A percentile compares a stretch with the other conserved stretches of the same genome.
Conservation (phyloP, 2,797 vertebrate species). For the Oreonectes daqikongensis region DNA sequence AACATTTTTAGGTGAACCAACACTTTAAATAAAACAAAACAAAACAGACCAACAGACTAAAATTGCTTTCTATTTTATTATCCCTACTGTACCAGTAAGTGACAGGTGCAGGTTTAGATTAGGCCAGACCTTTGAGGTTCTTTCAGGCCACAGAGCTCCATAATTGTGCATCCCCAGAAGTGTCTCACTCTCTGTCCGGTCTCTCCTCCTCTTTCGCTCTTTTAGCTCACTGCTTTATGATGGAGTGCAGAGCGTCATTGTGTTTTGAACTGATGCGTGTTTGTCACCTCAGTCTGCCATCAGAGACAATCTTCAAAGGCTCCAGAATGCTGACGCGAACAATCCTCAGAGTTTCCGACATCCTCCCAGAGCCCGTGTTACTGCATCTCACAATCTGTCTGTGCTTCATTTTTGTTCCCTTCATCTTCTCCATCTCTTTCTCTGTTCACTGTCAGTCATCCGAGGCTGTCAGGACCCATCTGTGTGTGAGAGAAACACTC, state of each 20-base stretch:
- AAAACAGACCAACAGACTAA: no score
- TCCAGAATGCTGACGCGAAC: constrained; percentile 32
- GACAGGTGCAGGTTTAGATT: constrained; percentile 22
- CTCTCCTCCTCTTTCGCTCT: not conserved
- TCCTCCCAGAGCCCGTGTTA: constrained; percentile 28
- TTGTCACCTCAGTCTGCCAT: constrained; percentile 5
- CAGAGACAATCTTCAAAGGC: constrained; percentile 35
- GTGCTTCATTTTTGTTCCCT: constrained; percentile 28
- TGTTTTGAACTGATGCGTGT: not conserved
- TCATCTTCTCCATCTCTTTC: constrained; percentile 26
- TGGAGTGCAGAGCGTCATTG: not conserved
- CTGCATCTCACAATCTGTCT: constrained; percentile 39
- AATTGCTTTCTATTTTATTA: not conserved
- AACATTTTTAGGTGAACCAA: no score
- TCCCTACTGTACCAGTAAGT: not conserved
- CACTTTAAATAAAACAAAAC: no score
- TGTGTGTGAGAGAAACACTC: constrained; percentile 25
- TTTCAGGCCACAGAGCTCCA: not conserved
- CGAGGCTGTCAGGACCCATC: constrained; percentile 33
- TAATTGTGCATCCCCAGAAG: not conserved
- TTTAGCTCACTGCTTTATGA: constrained; percentile 9
- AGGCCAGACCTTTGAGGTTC: not conserved
- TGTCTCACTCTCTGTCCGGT: not conserved
- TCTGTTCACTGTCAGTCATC: constrained; percentile 44
- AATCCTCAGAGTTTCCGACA: constrained; percentile 36